Evolutionary conservation across 2,113 vertebrate species (phyloP).

Genomic region (Strix uralensis): DNA sequence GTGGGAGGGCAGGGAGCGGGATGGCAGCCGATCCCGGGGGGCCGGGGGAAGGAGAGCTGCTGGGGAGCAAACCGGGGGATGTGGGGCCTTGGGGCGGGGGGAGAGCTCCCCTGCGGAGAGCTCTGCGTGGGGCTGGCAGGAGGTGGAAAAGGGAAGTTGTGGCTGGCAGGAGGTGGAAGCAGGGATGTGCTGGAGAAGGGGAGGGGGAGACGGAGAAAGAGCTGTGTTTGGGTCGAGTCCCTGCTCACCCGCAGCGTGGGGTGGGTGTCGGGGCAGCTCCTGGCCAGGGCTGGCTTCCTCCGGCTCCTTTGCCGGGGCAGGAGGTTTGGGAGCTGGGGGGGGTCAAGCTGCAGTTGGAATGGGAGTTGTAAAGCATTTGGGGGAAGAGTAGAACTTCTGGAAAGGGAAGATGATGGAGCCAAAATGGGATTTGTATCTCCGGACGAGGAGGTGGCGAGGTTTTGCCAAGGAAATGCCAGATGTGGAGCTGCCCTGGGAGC

Average conservation of each 20-base stretch:
- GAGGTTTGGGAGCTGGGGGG: neutral
- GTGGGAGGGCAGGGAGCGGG: neutral
- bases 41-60: fast-evolving
- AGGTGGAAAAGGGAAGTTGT: neutral
- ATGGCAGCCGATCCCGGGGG: neutral
- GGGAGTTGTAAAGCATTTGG: fast-evolving
- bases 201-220: neutral
- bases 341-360: fast-evolving
- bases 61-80: fast-evolving
- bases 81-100: neutral
- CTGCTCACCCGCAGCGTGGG: neutral
- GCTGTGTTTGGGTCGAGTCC: fast-evolving
- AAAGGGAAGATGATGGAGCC: neutral
- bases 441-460: fast-evolving
- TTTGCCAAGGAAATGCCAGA: fast-evolving
- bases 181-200: neutral
- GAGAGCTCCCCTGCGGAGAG: neutral
- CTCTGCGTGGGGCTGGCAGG: neutral
- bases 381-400: neutral
- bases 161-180: neutral
- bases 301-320: too few species aligned
- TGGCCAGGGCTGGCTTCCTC: neutral
- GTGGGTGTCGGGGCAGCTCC: neutral
- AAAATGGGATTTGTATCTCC: fast-evolving
- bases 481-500: neutral